These are phyloP conservation scores for Microcebus jonahi DNA, from an alignment of 2,113 vertebrate genomes.

Conservation along the genomic window DNA sequence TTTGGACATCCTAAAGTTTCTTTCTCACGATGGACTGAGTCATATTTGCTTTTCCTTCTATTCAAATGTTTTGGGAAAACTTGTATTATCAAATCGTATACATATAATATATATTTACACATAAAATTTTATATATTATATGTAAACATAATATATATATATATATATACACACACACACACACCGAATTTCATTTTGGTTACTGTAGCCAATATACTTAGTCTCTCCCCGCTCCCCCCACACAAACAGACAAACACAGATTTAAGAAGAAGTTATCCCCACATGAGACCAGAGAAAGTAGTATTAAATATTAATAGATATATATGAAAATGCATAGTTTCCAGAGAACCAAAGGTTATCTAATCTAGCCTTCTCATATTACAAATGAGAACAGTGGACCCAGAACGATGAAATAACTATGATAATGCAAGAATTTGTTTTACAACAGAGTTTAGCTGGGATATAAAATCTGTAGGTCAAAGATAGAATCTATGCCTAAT, in stretches of 20 bases:
- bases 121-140: no score
- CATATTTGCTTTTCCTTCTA: background rate
- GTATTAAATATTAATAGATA: background rate
- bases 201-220: background rate
- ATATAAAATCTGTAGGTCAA: background rate
- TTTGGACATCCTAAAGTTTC: background rate
- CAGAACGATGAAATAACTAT: background rate
- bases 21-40: background rate
- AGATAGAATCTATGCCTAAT: background rate
- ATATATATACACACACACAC: no score
- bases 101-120: background rate
- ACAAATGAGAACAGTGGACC: background rate
- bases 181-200: background rate
- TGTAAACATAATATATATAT: no score
- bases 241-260: background rate
- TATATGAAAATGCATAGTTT: background rate
- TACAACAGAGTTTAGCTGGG: background rate
- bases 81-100: background rate
- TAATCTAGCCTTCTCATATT: background rate
- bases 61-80: background rate
- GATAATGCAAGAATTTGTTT: background rate
- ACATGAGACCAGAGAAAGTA: background rate
- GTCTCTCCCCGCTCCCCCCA: background rate
- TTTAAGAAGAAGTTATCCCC: background rate
- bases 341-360: background rate